Evolutionary conservation across 2,797 vertebrate species (phyloP).

Genomic region (Parambassis ranga): DNA sequence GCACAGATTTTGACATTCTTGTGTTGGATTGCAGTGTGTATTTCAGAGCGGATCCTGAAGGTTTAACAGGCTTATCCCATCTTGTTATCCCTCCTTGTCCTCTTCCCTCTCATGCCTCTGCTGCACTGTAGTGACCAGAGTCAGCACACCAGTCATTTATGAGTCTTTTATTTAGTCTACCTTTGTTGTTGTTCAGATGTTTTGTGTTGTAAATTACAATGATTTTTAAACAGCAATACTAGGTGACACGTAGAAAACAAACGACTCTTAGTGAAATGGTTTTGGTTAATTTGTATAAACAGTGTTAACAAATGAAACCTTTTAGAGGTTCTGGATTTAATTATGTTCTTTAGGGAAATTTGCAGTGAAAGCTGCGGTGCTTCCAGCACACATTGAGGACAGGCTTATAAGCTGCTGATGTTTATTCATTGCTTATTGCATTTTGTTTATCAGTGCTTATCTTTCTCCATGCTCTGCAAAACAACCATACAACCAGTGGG

Average conservation of each 20-base stretch:
- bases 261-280: not conserved
- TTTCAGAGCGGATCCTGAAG: constrained; percentile 50
- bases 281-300: constrained; percentile 3
- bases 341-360: not conserved
- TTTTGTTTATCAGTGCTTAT: not conserved
- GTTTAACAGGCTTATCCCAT: constrained; percentile 66
- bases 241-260: not conserved
- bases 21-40: constrained; percentile 41
- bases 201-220: not conserved
- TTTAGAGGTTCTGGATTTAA: not conserved
- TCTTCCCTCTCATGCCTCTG: constrained; percentile 28
- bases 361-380: not conserved
- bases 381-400: not conserved
- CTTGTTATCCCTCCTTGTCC: constrained; percentile 59
- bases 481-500: not conserved
- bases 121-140: constrained; percentile 6
- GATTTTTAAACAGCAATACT: not conserved
- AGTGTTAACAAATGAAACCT: not conserved
- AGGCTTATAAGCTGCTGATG: not conserved
- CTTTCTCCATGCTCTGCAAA: not conserved
- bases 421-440: constrained; percentile 5
- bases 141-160: constrained; percentile 11
- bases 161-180: too few species aligned
- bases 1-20: constrained; percentile 52
- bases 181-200: too few species aligned